phyloP scores from a whole-genome alignment of 2,888 invertebrate species.

The Cryptocephalus primarius region DNA sequence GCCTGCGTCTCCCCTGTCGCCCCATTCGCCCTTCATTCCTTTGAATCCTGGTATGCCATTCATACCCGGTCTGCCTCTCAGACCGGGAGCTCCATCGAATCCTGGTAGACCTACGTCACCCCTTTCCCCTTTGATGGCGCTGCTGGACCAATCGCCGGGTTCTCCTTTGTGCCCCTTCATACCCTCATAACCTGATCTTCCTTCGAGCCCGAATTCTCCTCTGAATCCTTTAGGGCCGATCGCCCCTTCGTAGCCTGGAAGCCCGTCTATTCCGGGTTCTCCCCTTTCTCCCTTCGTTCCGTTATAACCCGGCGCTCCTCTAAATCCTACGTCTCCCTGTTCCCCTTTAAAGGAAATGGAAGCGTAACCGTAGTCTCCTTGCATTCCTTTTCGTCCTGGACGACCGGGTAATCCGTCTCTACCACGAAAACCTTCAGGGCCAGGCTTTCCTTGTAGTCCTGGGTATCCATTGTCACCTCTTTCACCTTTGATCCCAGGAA shows the following conservation, averaged over 20 bases:
- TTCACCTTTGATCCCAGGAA: constrained; percentile 49
- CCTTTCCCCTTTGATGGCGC: constrained; percentile 46
- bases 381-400: constrained; percentile 44
- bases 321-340: constrained; percentile 41
- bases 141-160: constrained; percentile 43
- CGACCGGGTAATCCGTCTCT: constrained; percentile 51
- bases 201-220: constrained; percentile 42
- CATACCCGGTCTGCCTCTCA: constrained; percentile 50
- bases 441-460: constrained; percentile 48
- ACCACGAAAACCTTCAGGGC: constrained; percentile 48
- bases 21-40: constrained; percentile 25
- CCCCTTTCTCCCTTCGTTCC: constrained; percentile 46
- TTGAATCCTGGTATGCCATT: constrained; percentile 27
- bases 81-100: constrained; percentile 53
- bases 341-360: constrained; percentile 43
- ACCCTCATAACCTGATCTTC: constrained; percentile 34
- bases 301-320: constrained; percentile 42
- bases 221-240: constrained; percentile 35
- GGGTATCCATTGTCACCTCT: constrained; percentile 43
- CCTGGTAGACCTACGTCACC: constrained; percentile 59
- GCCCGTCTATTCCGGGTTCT: constrained; percentile 40
- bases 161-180: constrained; percentile 30
- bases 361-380: constrained; percentile 50
- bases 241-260: constrained; percentile 28
- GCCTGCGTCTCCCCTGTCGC: constrained; percentile 42